A percentile compares a stretch with the other conserved stretches of the same genome.
These are phyloP conservation scores for Pachycephala philippinensis DNA, from an alignment of 2,113 vertebrate genomes.

Conservation along the genomic window DNA sequence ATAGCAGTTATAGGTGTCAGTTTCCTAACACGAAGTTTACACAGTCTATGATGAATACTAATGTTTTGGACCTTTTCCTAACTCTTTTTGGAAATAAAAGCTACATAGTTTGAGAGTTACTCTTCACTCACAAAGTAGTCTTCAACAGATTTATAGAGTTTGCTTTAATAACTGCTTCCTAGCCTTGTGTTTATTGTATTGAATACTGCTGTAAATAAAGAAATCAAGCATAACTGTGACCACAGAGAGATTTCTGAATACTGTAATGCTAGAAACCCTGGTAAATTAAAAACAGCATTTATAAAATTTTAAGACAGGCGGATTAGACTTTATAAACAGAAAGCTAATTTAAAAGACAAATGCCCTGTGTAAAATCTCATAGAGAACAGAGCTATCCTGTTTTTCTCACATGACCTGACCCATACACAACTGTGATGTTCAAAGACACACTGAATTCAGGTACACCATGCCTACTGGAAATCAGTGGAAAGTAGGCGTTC, in stretches of 20 bases:
- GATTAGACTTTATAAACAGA: not conserved
- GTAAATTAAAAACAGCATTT: not conserved
- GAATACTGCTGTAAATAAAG: not conserved
- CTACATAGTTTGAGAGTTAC: not conserved
- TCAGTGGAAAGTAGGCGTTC: not conserved
- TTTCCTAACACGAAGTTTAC: not conserved
- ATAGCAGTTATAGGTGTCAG: not conserved
- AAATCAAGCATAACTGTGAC: not conserved
- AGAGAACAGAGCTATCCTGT: not conserved
- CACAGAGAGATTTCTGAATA: not conserved
- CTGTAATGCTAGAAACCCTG: not conserved
- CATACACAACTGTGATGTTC: not conserved
- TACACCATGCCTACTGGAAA: not conserved
- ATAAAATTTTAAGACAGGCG: not conserved
- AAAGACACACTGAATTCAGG: not conserved
- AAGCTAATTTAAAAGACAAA: not conserved
- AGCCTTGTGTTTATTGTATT: not conserved
- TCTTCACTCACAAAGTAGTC: not conserved
- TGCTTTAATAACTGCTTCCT: not conserved
- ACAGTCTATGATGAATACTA: not conserved
- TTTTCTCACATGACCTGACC: not conserved
- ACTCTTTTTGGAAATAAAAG: not conserved
- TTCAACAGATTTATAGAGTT: not conserved
- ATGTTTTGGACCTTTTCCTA: not conserved
- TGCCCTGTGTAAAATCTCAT: not conserved